A percentile compares a stretch with the other conserved stretches of the same genome.
phyloP scores from a whole-genome alignment of 2,113 vertebrate genomes.

The Nothobranchius furzeri region DNA sequence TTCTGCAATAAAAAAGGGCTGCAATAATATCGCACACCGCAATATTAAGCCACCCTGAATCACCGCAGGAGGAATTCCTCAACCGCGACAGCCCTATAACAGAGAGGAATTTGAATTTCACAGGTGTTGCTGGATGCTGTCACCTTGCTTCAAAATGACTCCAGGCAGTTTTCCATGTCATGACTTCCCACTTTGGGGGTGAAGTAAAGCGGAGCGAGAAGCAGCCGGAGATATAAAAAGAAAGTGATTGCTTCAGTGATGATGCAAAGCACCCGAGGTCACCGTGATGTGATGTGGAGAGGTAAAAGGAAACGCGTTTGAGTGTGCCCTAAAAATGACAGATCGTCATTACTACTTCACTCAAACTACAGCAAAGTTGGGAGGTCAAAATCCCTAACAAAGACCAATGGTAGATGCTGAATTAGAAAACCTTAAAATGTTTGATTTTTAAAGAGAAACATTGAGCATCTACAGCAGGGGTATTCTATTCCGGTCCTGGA shows the following conservation, averaged over 20 bases:
- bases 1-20: too few relatives aligned
- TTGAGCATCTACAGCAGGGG: too few relatives aligned
- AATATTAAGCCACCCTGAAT: too few relatives aligned
- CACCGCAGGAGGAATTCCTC: too few relatives aligned
- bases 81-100: too few relatives aligned
- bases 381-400: not conserved
- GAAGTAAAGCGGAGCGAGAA: not conserved
- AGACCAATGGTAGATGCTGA: not conserved
- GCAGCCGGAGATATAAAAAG: conserved; percentile 9
- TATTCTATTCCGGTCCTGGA: too few relatives aligned
- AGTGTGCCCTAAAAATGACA: not conserved
- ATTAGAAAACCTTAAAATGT: not conserved
- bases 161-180: conserved; percentile 34
- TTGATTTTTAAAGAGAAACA: too few relatives aligned
- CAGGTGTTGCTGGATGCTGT: conserved; percentile 15
- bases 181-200: not conserved
- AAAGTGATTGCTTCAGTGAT: conserved; percentile 39
- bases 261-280: conserved; percentile 51
- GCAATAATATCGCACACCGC: too few relatives aligned
- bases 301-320: not conserved
- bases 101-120: not conserved
- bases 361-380: not conserved
- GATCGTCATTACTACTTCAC: not conserved
- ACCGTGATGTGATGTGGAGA: conserved; percentile 6
- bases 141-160: conserved; percentile 22